phyloP scores from a whole-genome alignment of 2,888 invertebrate species.

The Agrochola litura region DNA sequence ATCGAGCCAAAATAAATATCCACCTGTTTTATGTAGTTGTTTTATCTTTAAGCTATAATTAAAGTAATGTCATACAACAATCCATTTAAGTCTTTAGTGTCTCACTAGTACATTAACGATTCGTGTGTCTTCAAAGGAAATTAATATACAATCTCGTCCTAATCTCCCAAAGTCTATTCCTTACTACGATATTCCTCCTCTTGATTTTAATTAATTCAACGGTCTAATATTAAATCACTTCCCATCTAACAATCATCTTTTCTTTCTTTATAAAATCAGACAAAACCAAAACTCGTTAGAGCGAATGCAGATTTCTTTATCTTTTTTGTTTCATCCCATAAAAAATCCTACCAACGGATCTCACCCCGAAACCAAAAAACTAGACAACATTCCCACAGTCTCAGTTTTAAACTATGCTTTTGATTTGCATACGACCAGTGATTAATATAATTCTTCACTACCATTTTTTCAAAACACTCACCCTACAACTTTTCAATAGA shows the following conservation, averaged over 20 bases:
- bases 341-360: slow-evolving; percentile 68
- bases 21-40: background rate
- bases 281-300: slow-evolving; percentile 57
- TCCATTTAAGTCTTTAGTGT: background rate
- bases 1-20: background rate
- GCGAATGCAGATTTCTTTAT: slow-evolving; percentile 52
- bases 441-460: slow-evolving; percentile 84
- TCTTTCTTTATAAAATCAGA: slow-evolving; percentile 36
- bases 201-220: slow-evolving; percentile 55
- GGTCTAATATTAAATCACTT: slow-evolving; percentile 25
- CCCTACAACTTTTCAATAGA: slow-evolving; percentile 83
- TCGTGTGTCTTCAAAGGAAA: background rate
- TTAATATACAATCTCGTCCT: background rate
- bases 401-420: slow-evolving; percentile 71
- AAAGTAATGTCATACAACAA: background rate
- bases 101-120: background rate
- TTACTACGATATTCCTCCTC: background rate
- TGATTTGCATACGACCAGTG: slow-evolving; percentile 87
- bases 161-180: background rate
- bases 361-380: slow-evolving; percentile 71
- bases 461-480: slow-evolving; percentile 78
- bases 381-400: slow-evolving; percentile 82
- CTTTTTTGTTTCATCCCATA: slow-evolving; percentile 65
- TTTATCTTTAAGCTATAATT: no score
- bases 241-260: slow-evolving; percentile 22